Evolutionary conservation across 2,888 invertebrate genomes (phyloP).

Genomic region (Polyommatus icarus): DNA sequence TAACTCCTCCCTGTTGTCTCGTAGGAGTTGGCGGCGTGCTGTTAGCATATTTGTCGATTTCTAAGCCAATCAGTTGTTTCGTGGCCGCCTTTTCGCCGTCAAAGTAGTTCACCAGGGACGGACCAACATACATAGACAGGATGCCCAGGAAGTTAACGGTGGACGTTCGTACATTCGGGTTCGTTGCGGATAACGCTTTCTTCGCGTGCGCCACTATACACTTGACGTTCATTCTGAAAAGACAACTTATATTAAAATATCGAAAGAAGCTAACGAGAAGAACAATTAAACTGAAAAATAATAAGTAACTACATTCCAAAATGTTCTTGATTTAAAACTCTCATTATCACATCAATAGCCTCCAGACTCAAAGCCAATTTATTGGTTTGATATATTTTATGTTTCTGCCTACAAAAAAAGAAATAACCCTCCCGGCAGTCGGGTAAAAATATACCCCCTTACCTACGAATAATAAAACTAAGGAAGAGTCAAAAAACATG

Average conservation of each 20-base stretch:
- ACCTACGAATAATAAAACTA: too few species aligned
- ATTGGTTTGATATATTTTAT: too few species aligned
- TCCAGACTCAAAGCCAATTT: too few species aligned
- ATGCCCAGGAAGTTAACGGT: constrained; percentile 88
- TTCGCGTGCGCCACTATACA: constrained; percentile 87
- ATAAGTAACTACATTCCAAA: too few species aligned
- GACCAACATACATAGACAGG: constrained; percentile 91
- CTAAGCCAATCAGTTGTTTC: constrained; percentile 90
- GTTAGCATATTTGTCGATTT: constrained; percentile 90
- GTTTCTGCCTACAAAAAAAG: too few species aligned
- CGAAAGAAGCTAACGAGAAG: not conserved
- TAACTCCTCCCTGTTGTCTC: constrained; percentile 78
- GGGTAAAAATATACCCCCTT: too few species aligned
- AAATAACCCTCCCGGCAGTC: too few species aligned
- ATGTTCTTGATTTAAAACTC: too few species aligned
- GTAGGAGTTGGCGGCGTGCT: constrained; percentile 88
- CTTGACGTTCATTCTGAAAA: constrained; percentile 84
- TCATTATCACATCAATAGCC: too few species aligned
- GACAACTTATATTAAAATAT: not conserved
- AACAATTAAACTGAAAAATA: too few species aligned
- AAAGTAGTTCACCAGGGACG: constrained; percentile 86
- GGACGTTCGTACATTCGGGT: constrained; percentile 90
- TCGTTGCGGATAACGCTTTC: constrained; percentile 91
- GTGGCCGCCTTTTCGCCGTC: constrained; percentile 93
- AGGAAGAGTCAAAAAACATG: too few species aligned